Evolutionary conservation across 2,113 vertebrate species (phyloP), one percentile per base, ranked within the genome.

Genomic region (Entelurus aequoreus): DNA sequence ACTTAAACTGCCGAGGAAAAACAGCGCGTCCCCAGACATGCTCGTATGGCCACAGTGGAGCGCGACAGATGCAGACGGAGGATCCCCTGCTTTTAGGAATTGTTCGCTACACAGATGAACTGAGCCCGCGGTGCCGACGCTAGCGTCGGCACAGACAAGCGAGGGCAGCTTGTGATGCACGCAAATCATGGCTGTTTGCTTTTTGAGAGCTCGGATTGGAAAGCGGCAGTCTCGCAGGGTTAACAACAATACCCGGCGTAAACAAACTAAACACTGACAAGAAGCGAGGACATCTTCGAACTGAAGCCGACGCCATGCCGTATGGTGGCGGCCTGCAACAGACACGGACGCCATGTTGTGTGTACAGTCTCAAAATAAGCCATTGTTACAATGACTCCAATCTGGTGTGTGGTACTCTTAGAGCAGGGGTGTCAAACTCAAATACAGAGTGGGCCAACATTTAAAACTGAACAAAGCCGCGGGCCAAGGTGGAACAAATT

Each of bases 21-120:
- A 53, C 75, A 57, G 68, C 42, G 36, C 28, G 62, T 62, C 76
- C 76, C 68, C 60, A 55, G 75, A 74, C 71, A 74, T 62, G 48
- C 54, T 52, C 66, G 28, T 28, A 53, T 54, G 73, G 71, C 68
- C 59, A 76, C 66, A 75, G 73, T 69, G 74, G 58, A 75, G 72
- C 68, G 48, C 74, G 70, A 60, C 79, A 74, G 71, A 77, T 79
- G 70, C 66, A 82, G 73, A 63, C 72, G 73, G 62, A 74, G 71
- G 78, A 82, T 75, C 75, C 75, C 77, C 68, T 9, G 68, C 73
- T 70, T 71, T 38, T 64, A 42, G 62, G 49, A 13, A 52, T 57
- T 44, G 67, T 49, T 66, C 28, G 65, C 55, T 56, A 57, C 84
- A 68, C 79, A 74, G 71, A 74, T 71, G 65, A 48, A 78, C 61